These are phyloP conservation scores for Theristicus caerulescens DNA, from an alignment of 2,113 vertebrate genomes.

Conservation along the genomic window DNA sequence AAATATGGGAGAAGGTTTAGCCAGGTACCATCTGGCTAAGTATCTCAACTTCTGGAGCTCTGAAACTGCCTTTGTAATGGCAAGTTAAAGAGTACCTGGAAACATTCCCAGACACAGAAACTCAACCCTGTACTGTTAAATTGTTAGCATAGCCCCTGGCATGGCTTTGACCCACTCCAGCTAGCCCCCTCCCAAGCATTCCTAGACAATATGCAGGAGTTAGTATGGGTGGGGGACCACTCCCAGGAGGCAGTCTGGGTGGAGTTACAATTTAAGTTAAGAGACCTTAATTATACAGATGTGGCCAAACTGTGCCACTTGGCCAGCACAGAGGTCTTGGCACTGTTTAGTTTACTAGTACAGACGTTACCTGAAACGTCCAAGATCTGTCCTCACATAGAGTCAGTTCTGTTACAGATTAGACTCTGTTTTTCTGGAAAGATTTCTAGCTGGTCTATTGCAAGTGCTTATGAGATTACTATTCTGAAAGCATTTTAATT, in stretches of 20 bases:
- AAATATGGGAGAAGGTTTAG: neutral
- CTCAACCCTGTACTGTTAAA: neutral
- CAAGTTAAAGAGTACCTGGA: constrained; percentile 14
- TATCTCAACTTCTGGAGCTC: neutral
- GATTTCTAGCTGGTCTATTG: neutral
- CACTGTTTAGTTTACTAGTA: neutral
- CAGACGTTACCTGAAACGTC: neutral
- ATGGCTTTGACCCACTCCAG: neutral
- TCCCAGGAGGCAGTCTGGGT: neutral
- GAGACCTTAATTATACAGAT: neutral
- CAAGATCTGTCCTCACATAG: neutral
- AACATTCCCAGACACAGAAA: constrained; percentile 32
- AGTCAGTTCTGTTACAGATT: neutral
- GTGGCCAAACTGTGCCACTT: neutral
- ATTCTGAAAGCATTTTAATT: neutral
- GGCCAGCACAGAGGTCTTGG: neutral
- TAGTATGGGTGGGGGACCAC: neutral
- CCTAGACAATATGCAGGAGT: neutral
- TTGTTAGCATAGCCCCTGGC: neutral
- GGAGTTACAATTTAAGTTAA: neutral
- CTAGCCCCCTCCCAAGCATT: neutral
- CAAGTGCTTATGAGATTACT: neutral
- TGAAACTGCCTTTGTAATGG: neutral
- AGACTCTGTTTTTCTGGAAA: neutral
- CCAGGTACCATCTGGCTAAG: neutral